Conservation (phyloP, 2,888 invertebrate species). For the Trachelus tabidus region DNA sequence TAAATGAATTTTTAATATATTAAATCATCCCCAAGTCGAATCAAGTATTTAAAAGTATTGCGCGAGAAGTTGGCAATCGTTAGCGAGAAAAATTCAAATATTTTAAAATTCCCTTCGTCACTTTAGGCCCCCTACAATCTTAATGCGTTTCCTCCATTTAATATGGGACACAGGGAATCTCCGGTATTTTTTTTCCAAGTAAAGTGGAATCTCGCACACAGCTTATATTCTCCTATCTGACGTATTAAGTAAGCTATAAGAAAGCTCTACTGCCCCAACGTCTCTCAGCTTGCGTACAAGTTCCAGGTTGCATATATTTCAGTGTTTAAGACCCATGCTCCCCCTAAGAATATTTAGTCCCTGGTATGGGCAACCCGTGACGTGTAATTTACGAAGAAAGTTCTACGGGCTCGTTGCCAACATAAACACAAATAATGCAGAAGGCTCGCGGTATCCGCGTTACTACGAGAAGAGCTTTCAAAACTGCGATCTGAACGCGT, state of each 20-base stretch:
- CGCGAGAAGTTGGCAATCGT: neutral
- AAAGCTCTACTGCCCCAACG: no score
- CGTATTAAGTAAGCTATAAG: no score
- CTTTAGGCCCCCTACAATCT: neutral
- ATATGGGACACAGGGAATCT: neutral
- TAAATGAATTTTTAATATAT: conserved; percentile 28
- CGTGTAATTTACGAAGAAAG: neutral
- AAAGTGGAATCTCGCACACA: no score
- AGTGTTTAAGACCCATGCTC: neutral
- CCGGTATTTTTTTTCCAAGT: neutral
- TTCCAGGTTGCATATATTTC: no score
- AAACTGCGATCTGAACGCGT: neutral
- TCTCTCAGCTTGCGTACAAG: no score
- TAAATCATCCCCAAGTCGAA: no score
- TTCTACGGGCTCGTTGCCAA: neutral
- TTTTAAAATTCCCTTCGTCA: neutral
- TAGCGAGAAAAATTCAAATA: neutral
- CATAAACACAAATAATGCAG: neutral
- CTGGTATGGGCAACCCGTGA: neutral
- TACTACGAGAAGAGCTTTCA: neutral
- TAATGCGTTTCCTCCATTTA: neutral
- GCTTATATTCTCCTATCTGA: no score
- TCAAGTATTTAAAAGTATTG: neutral
- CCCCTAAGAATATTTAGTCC: neutral
- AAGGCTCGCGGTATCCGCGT: neutral